Evolutionary conservation across 2,888 invertebrate species (phyloP).

Genomic region (Molanna angustata): DNA sequence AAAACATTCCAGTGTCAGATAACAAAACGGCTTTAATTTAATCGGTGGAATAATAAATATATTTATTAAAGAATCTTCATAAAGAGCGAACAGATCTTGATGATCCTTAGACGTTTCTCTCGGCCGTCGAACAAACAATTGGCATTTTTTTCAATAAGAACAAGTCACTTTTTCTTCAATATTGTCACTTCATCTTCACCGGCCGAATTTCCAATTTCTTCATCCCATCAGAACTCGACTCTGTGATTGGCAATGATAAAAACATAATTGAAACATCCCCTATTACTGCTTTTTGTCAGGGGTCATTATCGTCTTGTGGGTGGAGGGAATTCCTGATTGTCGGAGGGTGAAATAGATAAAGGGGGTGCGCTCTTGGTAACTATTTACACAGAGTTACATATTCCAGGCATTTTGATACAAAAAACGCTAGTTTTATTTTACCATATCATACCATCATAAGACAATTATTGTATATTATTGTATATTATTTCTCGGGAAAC

Average conservation of each 20-base stretch:
- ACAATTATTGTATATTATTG: no score
- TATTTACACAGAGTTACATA: no score
- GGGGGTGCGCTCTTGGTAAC: not conserved
- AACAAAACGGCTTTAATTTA: no score
- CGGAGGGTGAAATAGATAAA: not conserved
- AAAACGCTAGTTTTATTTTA: not conserved
- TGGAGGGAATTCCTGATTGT: not conserved
- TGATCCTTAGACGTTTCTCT: no score
- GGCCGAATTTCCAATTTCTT: not conserved
- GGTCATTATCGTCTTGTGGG: not conserved
- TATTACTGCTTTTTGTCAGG: constrained; percentile 7
- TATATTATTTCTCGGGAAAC: no score
- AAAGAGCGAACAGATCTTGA: no score
- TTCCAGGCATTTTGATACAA: not conserved
- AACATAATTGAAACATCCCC: constrained; percentile 4
- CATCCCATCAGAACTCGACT: not conserved
- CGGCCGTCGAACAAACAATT: no score
- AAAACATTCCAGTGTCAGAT: no score
- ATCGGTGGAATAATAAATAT: no score
- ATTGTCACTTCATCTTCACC: not conserved
- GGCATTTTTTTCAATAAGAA: no score
- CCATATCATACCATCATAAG: no score
- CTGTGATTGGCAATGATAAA: constrained; percentile 12
- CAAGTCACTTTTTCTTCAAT: not conserved
- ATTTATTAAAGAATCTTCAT: no score